These are phyloP conservation scores for Ferrisia virgata DNA, from an alignment of 2,888 invertebrate species.

Conservation along the genomic window DNA sequence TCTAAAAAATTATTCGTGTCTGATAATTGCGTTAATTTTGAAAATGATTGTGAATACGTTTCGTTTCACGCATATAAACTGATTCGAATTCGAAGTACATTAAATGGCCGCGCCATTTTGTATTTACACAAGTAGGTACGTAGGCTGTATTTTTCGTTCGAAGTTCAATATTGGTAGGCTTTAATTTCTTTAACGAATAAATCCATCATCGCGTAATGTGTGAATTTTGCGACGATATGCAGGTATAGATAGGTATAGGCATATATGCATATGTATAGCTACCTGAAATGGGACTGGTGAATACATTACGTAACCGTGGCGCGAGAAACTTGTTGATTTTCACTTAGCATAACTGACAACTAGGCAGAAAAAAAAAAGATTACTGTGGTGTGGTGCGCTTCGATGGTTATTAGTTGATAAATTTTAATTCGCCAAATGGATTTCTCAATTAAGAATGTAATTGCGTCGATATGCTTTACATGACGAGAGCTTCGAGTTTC, in stretches of 20 bases:
- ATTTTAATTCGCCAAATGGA: conserved; percentile 2
- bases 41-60: too few species aligned
- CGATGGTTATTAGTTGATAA: neutral
- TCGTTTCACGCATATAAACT: too few species aligned
- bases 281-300: neutral
- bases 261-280: neutral
- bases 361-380: neutral
- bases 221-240: neutral
- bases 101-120: too few species aligned
- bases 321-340: neutral
- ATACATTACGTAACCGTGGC: neutral
- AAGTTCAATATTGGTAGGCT: neutral
- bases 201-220: neutral
- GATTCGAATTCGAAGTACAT: too few species aligned
- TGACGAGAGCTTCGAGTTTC: neutral
- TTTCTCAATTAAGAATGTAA: conserved; percentile 7
- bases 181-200: neutral
- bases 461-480: neutral
- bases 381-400: neutral
- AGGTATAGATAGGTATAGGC: neutral
- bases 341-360: neutral
- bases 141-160: too few species aligned
- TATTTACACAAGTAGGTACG: too few species aligned
- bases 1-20: too few species aligned
- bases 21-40: too few species aligned